Percentiles rank a stretch among this genome's conserved stretches.
phyloP scores from a whole-genome alignment of 2,113 vertebrate genomes.

The Grantiella picta region DNA sequence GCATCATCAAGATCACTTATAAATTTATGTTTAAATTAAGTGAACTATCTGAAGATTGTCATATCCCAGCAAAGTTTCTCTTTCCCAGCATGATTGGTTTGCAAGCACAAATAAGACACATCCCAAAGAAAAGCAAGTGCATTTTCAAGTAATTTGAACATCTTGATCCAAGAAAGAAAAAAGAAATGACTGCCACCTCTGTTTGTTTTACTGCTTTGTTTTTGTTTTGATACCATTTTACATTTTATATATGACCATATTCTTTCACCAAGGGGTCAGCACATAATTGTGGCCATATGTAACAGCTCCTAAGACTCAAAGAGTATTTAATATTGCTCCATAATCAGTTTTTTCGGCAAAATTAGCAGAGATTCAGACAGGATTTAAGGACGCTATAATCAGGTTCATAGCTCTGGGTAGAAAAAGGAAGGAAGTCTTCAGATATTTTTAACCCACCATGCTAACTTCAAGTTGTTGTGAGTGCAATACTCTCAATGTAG shows the following conservation, averaged over 20 bases:
- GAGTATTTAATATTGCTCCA: neutral
- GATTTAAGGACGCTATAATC: neutral
- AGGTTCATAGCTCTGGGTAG: neutral
- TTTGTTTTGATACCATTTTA: neutral
- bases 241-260: neutral
- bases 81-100: neutral
- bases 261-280: neutral
- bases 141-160: neutral
- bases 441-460: neutral
- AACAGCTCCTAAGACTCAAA: neutral
- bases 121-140: neutral
- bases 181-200: neutral
- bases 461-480: neutral
- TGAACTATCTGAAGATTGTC: neutral
- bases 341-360: neutral
- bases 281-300: neutral
- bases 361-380: neutral
- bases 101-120: neutral
- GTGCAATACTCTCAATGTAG: neutral
- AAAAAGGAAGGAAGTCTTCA: neutral
- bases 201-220: neutral
- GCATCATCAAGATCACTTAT: neutral
- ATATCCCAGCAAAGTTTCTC: neutral
- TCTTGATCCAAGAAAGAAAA: neutral
- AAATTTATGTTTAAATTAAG: neutral